Conservation (phyloP, 2,888 invertebrate species). For the Anticlea derivata region DNA sequence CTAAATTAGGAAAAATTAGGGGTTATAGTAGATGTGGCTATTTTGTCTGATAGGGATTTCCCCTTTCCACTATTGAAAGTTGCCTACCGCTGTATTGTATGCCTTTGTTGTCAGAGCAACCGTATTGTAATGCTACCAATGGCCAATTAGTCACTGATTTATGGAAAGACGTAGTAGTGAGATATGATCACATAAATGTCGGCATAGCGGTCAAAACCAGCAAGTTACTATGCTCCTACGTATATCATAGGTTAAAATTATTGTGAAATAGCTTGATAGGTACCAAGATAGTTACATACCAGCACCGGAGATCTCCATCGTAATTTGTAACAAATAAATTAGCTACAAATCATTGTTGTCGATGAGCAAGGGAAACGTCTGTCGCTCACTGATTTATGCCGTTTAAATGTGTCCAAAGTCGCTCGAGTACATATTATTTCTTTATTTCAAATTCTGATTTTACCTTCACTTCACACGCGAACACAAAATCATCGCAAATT, state of each 20-base stretch:
- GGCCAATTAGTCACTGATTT: neutral
- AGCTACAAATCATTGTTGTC: conserved; percentile 45
- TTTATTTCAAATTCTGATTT: too few relatives aligned
- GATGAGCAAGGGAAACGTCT: conserved; percentile 38
- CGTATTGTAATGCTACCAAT: conserved; percentile 18
- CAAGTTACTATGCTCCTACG: neutral
- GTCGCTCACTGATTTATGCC: neutral
- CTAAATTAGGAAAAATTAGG: too few relatives aligned
- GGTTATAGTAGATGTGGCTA: neutral
- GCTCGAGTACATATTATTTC: neutral
- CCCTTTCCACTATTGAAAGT: conserved; percentile 15
- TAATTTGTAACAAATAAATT: conserved; percentile 47
- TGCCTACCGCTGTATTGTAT: conserved; percentile 11
- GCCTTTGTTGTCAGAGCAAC: conserved; percentile 66
- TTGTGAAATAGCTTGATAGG: conserved; percentile 23
- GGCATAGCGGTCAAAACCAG: neutral
- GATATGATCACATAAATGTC: neutral
- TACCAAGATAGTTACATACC: conserved; percentile 49
- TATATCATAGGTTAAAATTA: conserved; percentile 9
- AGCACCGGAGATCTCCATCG: conserved; percentile 72
- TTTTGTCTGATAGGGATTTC: conserved; percentile 34
- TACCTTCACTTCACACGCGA: conserved; percentile 11
- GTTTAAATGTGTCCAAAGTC: neutral
- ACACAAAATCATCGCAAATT: conserved; percentile 5
- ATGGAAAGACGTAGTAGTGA: conserved; percentile 2